phyloP scores from a whole-genome alignment of 2,113 vertebrate genomes.

The Anthoscopus minutus region DNA sequence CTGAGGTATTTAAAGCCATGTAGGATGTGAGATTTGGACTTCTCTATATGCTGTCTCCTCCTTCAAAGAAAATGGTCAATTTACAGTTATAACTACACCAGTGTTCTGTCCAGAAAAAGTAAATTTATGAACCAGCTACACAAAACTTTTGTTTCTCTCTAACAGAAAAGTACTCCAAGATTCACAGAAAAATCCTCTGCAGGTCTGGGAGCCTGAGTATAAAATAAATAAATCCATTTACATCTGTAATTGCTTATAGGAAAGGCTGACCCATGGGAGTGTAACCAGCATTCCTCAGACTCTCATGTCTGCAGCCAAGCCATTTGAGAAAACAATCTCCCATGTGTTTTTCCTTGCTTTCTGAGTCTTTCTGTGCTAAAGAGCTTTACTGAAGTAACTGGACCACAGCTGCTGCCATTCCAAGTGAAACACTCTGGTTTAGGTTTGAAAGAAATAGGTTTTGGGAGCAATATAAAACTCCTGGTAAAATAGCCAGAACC shows the following conservation, averaged over 20 bases:
- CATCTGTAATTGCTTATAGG: conserved; percentile 50
- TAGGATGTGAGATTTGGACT: not conserved
- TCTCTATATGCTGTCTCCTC: not conserved
- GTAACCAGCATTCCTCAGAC: conserved; percentile 34
- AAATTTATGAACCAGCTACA: conserved; percentile 13
- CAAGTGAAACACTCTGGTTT: conserved; percentile 34
- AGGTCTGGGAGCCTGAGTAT: conserved; percentile 4
- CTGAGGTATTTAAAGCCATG: not conserved
- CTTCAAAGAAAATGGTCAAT: conserved; percentile 3
- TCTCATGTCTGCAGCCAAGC: conserved; percentile 17
- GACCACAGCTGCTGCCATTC: conserved; percentile 9
- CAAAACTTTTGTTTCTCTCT: conserved; percentile 17
- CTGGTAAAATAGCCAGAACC: not conserved
- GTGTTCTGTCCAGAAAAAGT: not conserved
- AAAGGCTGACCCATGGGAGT: conserved; percentile 40
- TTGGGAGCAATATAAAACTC: not conserved
- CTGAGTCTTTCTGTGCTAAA: not conserved
- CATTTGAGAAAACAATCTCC: conserved; percentile 31
- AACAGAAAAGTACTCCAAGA: conserved; percentile 21
- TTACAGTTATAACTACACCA: not conserved
- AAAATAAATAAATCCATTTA: conserved; percentile 52
- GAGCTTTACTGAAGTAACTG: conserved; percentile 30
- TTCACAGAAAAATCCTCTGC: conserved; percentile 36
- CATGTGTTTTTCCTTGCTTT: conserved; percentile 26
- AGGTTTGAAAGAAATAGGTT: not conserved